Base-by-base conservation (phyloP, 1,140 invertebrate species). In the Planococcus citri region DNA sequence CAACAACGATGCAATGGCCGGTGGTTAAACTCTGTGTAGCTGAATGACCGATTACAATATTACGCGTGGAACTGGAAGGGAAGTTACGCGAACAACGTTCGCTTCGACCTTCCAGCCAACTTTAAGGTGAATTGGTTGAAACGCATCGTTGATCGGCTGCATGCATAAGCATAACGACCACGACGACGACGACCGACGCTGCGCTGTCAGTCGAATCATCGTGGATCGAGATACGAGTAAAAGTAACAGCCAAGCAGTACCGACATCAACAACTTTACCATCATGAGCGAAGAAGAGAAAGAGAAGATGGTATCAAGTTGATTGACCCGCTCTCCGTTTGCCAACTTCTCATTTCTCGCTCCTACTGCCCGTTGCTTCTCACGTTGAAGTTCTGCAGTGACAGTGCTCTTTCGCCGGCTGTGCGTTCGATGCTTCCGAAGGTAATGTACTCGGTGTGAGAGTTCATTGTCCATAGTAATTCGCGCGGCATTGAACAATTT, bases 11-110 rank as follows among this genome's bases (percentile, higher is more conserved):
- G 41, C 17, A 51, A 17, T 51, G 29, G 10, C 17, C 41, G 41
- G 6, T 17, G 41, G 29, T 33, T 33, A 3, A 51, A 20, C 41
- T 51, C 3, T 17, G 6, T 20, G 17, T 33, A 20, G 41, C 41
- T 51, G 41, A 51, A 51, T 51, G 41, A 51, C 41, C 41, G 41
- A 51, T 20, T 51, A 51, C 41, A 51, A 51, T n/a, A n/a, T 51
- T 51, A 51, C 41, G 12, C 12, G 41, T 51, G 41, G 41, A n/a
- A n/a, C n/a, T n/a, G n/a, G n/a, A n/a, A n/a, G n/a, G n/a, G n/a
- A 51, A 51, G 41, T 51, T 51, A 20, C 41, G 41, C 41, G 41
- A 51, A 51, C 41, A 51, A 51, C 41, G 41, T 51, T 51, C 41
- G 41, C n/a, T 20, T 51, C 41, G 41, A 51, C 41, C 41, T 51